phyloP scores from a whole-genome alignment of 1,140 invertebrate genomes.

The Megalopta genalis region DNA sequence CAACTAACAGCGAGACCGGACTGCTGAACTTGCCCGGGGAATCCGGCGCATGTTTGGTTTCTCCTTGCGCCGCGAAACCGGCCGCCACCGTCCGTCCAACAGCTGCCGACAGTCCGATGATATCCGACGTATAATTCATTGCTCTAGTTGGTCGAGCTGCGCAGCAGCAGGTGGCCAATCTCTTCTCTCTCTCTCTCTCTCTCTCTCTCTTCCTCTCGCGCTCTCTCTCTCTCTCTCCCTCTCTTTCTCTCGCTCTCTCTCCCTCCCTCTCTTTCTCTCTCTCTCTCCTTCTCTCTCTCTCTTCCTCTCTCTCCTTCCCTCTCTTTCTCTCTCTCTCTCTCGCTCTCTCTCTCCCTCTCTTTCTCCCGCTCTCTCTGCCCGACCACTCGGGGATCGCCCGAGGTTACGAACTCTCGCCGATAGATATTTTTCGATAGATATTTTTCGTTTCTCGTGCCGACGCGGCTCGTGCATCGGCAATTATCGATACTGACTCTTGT shows the following conservation, averaged over 20 bases:
- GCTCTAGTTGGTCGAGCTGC: constrained; percentile 50
- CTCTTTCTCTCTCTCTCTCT: constrained; percentile 8
- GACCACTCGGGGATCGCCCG: neutral
- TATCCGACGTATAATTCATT: constrained; percentile 59
- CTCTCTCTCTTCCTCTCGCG: no score
- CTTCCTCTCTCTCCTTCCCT: constrained; percentile 13
- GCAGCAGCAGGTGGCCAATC: constrained; percentile 57
- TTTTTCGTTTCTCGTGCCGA: neutral
- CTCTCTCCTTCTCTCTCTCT: no score
- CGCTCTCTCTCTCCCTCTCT: neutral
- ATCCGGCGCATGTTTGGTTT: no score
- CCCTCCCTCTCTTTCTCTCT: neutral
- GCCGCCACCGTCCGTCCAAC: constrained; percentile 37
- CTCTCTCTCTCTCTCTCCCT: neutral
- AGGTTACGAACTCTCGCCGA: constrained; percentile 28
- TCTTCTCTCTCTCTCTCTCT: constrained; percentile 6
- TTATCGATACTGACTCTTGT: no score
- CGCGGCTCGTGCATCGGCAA: no score
- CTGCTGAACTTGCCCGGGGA: no score
- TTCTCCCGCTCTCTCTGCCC: neutral
- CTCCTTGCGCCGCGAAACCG: no score
- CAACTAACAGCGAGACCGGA: neutral
- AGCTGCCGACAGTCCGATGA: constrained; percentile 49
- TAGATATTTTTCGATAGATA: constrained; percentile 7
- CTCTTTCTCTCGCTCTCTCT: neutral